Evolutionary conservation across 2,113 vertebrate species (phyloP).

Genomic region (Leucopsar rothschildi): DNA sequence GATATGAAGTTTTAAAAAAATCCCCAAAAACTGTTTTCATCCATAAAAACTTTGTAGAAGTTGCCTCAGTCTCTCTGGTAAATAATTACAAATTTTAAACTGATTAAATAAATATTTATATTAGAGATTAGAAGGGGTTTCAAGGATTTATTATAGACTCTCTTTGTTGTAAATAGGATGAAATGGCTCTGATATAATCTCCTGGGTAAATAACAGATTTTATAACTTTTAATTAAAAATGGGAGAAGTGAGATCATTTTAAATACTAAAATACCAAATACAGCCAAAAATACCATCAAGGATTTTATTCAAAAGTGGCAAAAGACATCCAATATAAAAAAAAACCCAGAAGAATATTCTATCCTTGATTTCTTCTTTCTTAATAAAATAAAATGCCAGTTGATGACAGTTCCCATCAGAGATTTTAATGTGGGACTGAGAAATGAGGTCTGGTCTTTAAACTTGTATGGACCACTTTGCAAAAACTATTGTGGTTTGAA

Average conservation of each 20-base stretch:
- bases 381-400: neutral
- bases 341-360: neutral
- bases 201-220: constrained; percentile 17
- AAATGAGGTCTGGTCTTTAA: neutral
- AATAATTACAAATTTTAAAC: constrained; percentile 43
- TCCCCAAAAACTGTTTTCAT: neutral
- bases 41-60: neutral
- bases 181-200: constrained; percentile 46
- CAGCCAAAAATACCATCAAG: neutral
- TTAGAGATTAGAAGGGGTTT: constrained; percentile 20
- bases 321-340: neutral
- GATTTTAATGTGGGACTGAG: neutral
- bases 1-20: neutral
- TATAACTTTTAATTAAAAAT: constrained; percentile 49
- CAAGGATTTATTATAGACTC: constrained; percentile 22
- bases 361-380: neutral
- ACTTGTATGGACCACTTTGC: neutral
- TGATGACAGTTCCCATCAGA: neutral
- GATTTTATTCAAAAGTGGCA: constrained; percentile 8
- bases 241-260: neutral
- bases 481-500: neutral
- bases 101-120: constrained; percentile 41
- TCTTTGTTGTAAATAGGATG: constrained; percentile 28
- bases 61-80: neutral
- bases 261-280: neutral